phyloP scores from a whole-genome alignment of 2,113 vertebrate genomes.

The Melanocharis versteri region DNA sequence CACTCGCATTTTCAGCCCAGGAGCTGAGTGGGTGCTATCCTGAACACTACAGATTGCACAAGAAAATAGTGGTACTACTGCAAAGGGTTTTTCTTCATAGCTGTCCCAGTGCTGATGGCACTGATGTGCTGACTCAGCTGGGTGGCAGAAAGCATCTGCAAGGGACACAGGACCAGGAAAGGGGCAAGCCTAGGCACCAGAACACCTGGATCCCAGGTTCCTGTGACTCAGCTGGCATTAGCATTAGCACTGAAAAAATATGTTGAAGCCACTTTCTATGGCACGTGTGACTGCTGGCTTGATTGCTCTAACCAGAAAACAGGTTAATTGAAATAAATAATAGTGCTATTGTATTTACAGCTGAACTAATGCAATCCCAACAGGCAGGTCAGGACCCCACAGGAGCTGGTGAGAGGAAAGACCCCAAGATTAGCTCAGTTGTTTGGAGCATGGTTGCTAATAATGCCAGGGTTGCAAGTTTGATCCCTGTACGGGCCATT shows the following conservation, averaged over 20 bases:
- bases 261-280: background rate
- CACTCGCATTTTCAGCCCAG: background rate
- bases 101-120: background rate
- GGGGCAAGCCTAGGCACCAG: background rate
- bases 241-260: background rate
- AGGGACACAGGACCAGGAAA: background rate
- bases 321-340: background rate
- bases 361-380: background rate
- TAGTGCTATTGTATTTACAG: background rate
- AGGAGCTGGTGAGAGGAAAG: background rate
- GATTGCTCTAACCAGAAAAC: background rate
- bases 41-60: background rate
- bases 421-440: background rate
- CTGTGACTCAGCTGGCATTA: background rate
- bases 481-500: background rate
- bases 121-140: background rate
- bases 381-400: background rate
- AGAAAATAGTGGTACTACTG: background rate
- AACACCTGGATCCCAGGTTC: background rate
- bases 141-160: background rate
- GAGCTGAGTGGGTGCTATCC: background rate
- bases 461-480: background rate
- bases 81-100: background rate
- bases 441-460: background rate
- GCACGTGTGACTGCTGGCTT: background rate